Evolutionary conservation across 2,888 invertebrate genomes (phyloP).

Genomic region (Heliconius erato): DNA sequence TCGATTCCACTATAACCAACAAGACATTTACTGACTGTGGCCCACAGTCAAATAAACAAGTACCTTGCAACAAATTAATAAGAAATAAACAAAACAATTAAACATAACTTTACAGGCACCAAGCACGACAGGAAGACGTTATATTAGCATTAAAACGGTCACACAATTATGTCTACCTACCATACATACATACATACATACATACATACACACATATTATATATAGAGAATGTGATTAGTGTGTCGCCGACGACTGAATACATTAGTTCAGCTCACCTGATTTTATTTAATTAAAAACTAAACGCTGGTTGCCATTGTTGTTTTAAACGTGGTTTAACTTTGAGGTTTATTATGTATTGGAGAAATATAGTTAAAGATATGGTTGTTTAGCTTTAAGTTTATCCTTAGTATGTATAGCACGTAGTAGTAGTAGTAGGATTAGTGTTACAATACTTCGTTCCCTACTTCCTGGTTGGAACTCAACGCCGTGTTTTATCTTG

Average conservation of each 20-base stretch:
- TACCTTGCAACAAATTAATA: constrained; percentile 6
- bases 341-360: not conserved
- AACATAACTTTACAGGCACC: constrained; percentile 20
- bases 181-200: constrained; percentile 47
- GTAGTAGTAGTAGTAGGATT: no score
- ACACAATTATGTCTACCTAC: constrained; percentile 70
- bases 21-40: not conserved
- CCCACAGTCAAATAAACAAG: not conserved
- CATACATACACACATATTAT: constrained; percentile 44
- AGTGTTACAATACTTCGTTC: no score
- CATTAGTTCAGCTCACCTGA: constrained; percentile 86
- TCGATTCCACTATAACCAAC: not conserved
- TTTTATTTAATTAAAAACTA: constrained; percentile 81
- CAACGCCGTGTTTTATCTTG: no score
- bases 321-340: constrained; percentile 35
- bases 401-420: no score
- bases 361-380: not conserved
- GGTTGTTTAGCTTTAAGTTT: not conserved
- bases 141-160: constrained; percentile 82
- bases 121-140: constrained; percentile 58
- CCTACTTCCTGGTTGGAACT: no score
- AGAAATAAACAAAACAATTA: constrained; percentile 18
- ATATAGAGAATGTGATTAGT: constrained; percentile 78
- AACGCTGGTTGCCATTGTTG: constrained; percentile 35
- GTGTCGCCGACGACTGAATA: constrained; percentile 83